Evolutionary conservation across 1,140 invertebrate species (phyloP), one percentile per base, ranked within the genome.

Genomic region (Mizuhopecten yessoensis): DNA sequence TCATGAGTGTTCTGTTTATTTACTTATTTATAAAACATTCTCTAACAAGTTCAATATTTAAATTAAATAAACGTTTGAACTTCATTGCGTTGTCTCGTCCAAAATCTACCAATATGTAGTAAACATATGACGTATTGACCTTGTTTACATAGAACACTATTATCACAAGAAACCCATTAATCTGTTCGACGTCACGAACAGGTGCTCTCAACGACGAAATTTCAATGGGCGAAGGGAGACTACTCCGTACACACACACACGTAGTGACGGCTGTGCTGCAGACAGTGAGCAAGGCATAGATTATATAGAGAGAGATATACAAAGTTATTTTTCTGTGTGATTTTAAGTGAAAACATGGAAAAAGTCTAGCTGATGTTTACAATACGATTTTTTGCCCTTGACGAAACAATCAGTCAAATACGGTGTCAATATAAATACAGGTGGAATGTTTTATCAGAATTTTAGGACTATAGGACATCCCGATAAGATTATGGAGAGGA

Each of bases 1-100:
- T 45, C 42, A 45, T 75, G 29, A 75, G 57, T 75, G 57, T 75
- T 29, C 57, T 75, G 57, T 75, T 75, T 75, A 75, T 75, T 75
- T 75, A 75, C 57, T 29, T 29, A 13, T 75, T 75, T 75, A n/a
- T 75, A 45, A 7, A 45, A 45, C 57, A 75, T 75, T 75, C 57
- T 29, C n/a, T n/a, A 75, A 75, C 23, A 75, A 75, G 57, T 75
- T 75, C 42, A 75, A 75, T 75, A 75, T 75, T 29, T 75, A 75
- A n/a, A 75, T 75, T n/a, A 75, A 75, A 75, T 29, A 29, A 75
- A 75, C 11, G n/a, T 75, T 75, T 75, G 57, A 75, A 75, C 57
- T 29, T 29, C 23, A 17, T n/a, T 75, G 57, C 57, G 57, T 75
- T n/a, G n/a, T 5, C 17, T 75, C 57, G 29, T 75, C 57, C 23